Percentiles rank a stretch among this genome's conserved stretches.
These are phyloP conservation scores for Triplophysa tibetana DNA, from an alignment of 2,113 vertebrate species.

Conservation along the genomic window DNA sequence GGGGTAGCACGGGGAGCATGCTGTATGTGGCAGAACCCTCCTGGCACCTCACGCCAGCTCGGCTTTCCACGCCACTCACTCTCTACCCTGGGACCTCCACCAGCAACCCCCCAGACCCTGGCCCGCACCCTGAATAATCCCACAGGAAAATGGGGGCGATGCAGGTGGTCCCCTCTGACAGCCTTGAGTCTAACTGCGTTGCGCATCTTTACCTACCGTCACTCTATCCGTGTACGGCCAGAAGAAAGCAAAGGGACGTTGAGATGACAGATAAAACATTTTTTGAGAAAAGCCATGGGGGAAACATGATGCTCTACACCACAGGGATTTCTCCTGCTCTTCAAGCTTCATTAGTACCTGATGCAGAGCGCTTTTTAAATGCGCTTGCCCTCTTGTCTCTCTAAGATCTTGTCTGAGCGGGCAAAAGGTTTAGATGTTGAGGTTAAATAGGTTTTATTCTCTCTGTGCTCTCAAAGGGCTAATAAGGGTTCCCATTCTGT, in stretches of 20 bases:
- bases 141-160: constrained; percentile 65
- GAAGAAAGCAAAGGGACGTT: constrained; percentile 68
- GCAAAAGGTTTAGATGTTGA: constrained; percentile 25
- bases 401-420: constrained; percentile 31
- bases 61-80: constrained; percentile 79
- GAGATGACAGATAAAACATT: constrained; percentile 60
- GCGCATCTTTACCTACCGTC: constrained; percentile 52
- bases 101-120: constrained; percentile 58
- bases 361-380: constrained; percentile 43
- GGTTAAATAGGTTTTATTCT: constrained; percentile 36
- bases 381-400: constrained; percentile 16
- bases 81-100: constrained; percentile 60
- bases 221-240: constrained; percentile 56
- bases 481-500: constrained; percentile 34
- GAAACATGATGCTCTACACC: constrained; percentile 59
- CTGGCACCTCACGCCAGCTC: constrained; percentile 77
- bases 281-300: constrained; percentile 33
- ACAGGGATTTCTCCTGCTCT: constrained; percentile 62
- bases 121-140: constrained; percentile 72
- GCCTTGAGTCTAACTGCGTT: constrained; percentile 39
- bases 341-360: constrained; percentile 69
- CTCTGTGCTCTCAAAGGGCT: constrained; percentile 12
- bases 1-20: constrained; percentile 53
- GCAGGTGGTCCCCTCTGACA: constrained; percentile 70
- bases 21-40: constrained; percentile 70